phyloP scores from a whole-genome alignment of 2,113 vertebrate genomes.

The Brachyistius frenatus region DNA sequence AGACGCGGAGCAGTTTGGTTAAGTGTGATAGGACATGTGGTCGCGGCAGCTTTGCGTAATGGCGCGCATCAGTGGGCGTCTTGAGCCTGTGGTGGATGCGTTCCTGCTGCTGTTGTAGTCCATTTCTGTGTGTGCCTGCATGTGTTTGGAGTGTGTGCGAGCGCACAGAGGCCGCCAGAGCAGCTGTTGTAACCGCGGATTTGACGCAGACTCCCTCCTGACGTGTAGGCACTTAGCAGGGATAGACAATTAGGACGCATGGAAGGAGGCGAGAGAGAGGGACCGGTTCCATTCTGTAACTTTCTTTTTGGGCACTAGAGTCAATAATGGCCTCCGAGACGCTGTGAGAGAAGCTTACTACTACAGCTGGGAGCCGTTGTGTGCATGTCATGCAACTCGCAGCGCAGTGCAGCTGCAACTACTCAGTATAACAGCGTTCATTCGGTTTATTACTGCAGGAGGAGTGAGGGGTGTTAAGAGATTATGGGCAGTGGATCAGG shows the following conservation, averaged over 20 bases:
- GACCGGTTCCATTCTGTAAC: constrained; percentile 7
- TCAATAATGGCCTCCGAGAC: constrained; percentile 28
- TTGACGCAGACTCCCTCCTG: constrained; percentile 45
- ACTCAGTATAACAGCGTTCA: constrained; percentile 39
- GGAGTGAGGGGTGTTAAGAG: constrained; percentile 37
- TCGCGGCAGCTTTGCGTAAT: constrained; percentile 61
- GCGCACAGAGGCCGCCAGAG: constrained; percentile 3
- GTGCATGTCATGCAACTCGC: neutral
- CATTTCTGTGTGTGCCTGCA: constrained; percentile 8
- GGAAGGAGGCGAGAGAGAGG: constrained; percentile 8
- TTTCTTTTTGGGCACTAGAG: constrained; percentile 29
- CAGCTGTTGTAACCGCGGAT: constrained; percentile 65
- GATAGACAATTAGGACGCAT: constrained; percentile 32
- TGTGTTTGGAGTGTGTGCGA: constrained; percentile 22
- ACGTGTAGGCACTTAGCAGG: constrained; percentile 27
- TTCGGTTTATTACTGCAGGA: constrained; percentile 35
- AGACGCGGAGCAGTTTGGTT: neutral
- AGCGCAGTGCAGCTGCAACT: constrained; percentile 41
- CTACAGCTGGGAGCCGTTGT: constrained; percentile 28
- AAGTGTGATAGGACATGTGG: constrained; percentile 30
- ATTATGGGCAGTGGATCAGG: neutral
- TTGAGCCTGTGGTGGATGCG: constrained; percentile 32
- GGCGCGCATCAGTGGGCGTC: constrained; percentile 49
- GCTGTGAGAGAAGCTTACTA: neutral
- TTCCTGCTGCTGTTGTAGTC: constrained; percentile 40